These are phyloP conservation scores for Zaprionus nigranus DNA, from an alignment of 1,140 invertebrate genomes.

Conservation along the genomic window DNA sequence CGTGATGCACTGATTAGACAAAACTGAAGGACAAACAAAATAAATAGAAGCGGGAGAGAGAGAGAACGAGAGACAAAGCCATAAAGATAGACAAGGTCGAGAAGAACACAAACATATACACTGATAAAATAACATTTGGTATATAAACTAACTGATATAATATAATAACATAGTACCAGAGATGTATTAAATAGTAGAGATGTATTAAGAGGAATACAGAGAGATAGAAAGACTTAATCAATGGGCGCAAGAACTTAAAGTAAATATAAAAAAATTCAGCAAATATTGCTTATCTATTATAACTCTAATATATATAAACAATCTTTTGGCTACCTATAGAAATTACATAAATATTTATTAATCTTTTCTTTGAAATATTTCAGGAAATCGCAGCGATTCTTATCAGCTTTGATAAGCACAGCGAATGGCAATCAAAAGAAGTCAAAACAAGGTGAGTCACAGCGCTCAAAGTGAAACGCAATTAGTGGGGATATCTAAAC, in stretches of 20 bases:
- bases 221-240: neutral
- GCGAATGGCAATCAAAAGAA: conserved; percentile 98
- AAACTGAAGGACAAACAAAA: conserved; percentile 32
- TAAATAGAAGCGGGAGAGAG: neutral
- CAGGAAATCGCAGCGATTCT: conserved; percentile 99
- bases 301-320: neutral
- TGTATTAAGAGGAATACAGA: neutral
- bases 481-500: neutral
- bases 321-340: neutral
- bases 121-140: neutral
- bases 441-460: conserved; percentile 95
- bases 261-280: neutral
- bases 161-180: neutral
- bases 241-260: neutral
- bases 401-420: conserved; percentile 97
- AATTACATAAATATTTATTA: conserved; percentile 19
- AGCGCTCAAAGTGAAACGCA: neutral
- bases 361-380: conserved; percentile 84
- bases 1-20: conserved; percentile 48
- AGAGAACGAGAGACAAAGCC: neutral
- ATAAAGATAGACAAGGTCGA: neutral
- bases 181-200: too few relatives aligned
- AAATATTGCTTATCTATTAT: neutral
- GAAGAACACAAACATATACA: neutral
- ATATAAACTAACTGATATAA: neutral